These are phyloP conservation scores for Aphis gossypii DNA, from an alignment of 1,140 invertebrate genomes.

Conservation along the genomic window DNA sequence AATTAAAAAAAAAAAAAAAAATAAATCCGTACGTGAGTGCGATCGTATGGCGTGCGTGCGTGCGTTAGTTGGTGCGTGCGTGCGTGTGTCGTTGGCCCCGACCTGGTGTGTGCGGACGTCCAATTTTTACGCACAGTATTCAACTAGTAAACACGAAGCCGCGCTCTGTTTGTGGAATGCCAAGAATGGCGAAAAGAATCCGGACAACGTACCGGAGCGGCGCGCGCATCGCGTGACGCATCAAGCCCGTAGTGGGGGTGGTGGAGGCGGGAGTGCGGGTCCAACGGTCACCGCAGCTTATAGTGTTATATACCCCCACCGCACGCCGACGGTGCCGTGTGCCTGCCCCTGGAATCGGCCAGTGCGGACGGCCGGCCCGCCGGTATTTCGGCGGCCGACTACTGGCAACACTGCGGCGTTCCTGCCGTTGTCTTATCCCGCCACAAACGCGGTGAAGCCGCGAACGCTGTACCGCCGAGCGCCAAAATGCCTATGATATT, in stretches of 20 bases:
- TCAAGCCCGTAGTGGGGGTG: background rate
- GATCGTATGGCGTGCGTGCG: background rate
- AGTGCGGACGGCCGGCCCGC: background rate
- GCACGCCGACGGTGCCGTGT: background rate
- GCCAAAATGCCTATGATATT: background rate
- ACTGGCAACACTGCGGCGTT: background rate
- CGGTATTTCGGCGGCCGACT: slow-evolving; percentile 13
- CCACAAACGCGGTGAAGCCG: background rate
- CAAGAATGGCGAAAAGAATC: slow-evolving; percentile 94
- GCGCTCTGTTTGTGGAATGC: slow-evolving; percentile 88
- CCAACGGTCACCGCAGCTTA: slow-evolving; percentile 47
- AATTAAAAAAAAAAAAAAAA: slow-evolving; percentile 18
- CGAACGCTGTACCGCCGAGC: background rate
- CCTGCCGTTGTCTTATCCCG: background rate
- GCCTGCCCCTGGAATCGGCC: background rate
- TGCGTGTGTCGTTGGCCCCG: slow-evolving; percentile 46
- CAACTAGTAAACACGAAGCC: slow-evolving; percentile 78
- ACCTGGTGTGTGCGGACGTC: slow-evolving; percentile 24
- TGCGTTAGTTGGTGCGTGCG: background rate
- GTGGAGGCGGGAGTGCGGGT: background rate
- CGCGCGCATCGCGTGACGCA: slow-evolving; percentile 68
- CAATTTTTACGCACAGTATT: slow-evolving; percentile 68
- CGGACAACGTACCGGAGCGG: slow-evolving; percentile 84
- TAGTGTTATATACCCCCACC: slow-evolving; percentile 27
- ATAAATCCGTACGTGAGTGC: slow-evolving; percentile 1